Evolutionary conservation across 2,797 vertebrate species (phyloP), one percentile per base, ranked within the genome.

Genomic region (Eremophila alpestris): DNA sequence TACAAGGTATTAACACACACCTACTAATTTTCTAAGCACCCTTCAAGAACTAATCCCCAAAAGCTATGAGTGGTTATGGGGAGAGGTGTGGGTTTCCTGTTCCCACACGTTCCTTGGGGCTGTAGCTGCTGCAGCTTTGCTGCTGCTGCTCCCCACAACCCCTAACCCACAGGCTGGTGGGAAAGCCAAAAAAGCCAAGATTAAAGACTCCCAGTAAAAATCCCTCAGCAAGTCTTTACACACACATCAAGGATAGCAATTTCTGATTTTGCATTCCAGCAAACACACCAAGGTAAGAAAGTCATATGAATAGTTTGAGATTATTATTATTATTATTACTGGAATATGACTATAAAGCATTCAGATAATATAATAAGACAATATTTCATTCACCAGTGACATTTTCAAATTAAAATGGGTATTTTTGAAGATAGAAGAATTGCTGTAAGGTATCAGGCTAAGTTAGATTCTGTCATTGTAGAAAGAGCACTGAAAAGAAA

Each of bases 401-500:
- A 78, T 83, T 95, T 87, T 69, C 41, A 83, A 41, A 59, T 80
- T 80, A 52, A 83, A 92, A 93, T 2, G 27, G 16, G 13, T 89
- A 32, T 34, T 90, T 81, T 5, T 75, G 40, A 82, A 93, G 88
- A 79, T 2, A 74, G 18, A 89, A 60, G 6, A 54, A 55, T 45
- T 85, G 40, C 48, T 87, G 30, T 65, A 80, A 93, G 29, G 4
- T 41, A 68, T 41, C 23, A 74, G 38, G 46, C 8, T 41, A 58
- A 48, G 52, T 83, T 83, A 83, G 23, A 82, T 40, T 83, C 87
- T 87, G 8, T 59, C 69, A 75, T 22, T 9, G 14, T 17, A 94
- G 38, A 34, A 15, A 34, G 16, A 89, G 13, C 3, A 4, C 22
- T 29, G 32, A 77, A 91, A 63, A 79, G 87, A 89, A 86, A 89